Conservation (phyloP, 2,113 vertebrate genomes). For the Rhodinocichla rosea region DNA sequence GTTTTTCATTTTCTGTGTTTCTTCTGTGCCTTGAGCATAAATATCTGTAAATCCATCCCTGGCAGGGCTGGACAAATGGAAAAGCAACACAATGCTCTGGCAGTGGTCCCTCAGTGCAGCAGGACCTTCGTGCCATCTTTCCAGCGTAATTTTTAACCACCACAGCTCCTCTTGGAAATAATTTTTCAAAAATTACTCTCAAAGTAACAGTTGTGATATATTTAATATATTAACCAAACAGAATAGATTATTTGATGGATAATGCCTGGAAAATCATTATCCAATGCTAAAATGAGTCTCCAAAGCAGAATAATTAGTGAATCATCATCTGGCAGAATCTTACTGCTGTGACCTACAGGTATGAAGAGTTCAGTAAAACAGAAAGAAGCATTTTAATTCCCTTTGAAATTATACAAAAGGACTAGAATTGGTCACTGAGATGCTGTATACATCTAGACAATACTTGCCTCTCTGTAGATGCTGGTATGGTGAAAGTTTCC, state of each 20-base stretch:
- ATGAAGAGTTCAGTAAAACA: neutral
- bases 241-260: neutral
- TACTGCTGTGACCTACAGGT: neutral
- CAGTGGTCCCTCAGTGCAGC: neutral
- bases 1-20: neutral
- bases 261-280: neutral
- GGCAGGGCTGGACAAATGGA: neutral
- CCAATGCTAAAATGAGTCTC: neutral
- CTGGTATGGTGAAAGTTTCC: neutral
- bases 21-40: neutral
- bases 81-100: neutral
- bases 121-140: fast-evolving
- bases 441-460: neutral
- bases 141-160: neutral
- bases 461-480: neutral
- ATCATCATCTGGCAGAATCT: neutral
- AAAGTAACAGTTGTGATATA: neutral
- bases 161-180: neutral
- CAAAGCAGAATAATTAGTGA: neutral
- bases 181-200: neutral
- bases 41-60: neutral
- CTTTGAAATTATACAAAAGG: neutral
- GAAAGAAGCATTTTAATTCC: neutral
- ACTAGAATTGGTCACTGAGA: neutral
- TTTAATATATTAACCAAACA: neutral